Percentiles rank a stretch among this genome's conserved stretches.
phyloP scores from a whole-genome alignment of 2,797 vertebrate species.

The Crocodylus rhombifer region DNA sequence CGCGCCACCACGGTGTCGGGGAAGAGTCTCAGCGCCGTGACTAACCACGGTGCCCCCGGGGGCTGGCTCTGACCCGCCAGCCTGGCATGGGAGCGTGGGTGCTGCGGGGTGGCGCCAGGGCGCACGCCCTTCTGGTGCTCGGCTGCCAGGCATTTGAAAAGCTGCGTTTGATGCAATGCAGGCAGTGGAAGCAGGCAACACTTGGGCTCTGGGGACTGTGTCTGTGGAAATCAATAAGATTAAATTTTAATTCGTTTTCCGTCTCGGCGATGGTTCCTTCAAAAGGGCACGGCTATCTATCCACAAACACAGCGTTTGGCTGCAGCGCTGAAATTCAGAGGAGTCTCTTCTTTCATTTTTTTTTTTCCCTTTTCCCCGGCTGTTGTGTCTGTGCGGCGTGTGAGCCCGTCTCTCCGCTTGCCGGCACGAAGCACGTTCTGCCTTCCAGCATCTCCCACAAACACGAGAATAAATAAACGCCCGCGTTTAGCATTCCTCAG shows the following conservation, averaged over 20 bases:
- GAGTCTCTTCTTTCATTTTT: neutral
- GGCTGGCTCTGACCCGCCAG: fast-evolving
- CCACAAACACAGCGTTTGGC: conserved; percentile 57
- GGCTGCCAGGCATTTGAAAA: neutral
- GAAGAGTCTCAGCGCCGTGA: neutral
- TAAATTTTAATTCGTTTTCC: conserved; percentile 78
- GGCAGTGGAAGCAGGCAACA: conserved; percentile 20
- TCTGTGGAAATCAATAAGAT: conserved; percentile 76
- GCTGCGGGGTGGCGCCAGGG: fast-evolving
- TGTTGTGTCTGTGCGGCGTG: conserved; percentile 29
- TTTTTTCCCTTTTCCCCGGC: conserved; percentile 54
- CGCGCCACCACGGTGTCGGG: neutral
- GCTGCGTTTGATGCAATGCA: conserved; percentile 33
- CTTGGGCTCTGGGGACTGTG: conserved; percentile 53
- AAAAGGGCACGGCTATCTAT: conserved; percentile 70
- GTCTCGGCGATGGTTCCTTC: conserved; percentile 66
- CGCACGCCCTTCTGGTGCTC: neutral
- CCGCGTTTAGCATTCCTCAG: conserved; percentile 39
- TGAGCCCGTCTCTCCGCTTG: conserved; percentile 38
- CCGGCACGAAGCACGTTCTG: conserved; percentile 55
- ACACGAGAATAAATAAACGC: conserved; percentile 67
- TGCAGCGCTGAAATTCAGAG: conserved; percentile 69
- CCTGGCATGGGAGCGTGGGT: fast-evolving
- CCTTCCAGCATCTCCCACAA: conserved; percentile 63
- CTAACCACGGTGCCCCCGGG: neutral